These are phyloP conservation scores for Drosophila suboccidentalis DNA, from an alignment of 2,888 invertebrate genomes.

Conservation along the genomic window DNA sequence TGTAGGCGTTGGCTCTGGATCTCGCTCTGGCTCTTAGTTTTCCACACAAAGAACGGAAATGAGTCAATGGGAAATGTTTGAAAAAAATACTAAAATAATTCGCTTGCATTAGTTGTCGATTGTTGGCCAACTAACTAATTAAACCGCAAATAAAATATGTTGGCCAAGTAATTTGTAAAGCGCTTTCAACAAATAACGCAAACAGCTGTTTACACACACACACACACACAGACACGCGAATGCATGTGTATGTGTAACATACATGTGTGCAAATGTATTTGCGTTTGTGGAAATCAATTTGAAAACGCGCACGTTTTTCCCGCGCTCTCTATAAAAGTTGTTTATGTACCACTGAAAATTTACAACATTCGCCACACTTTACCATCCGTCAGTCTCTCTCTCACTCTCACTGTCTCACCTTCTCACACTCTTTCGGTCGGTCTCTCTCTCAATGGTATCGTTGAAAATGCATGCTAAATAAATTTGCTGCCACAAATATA, in stretches of 20 bases:
- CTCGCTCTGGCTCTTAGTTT: constrained; percentile 6
- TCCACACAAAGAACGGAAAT: constrained; percentile 56
- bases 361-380: constrained; percentile 51
- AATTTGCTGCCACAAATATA: constrained; percentile 77
- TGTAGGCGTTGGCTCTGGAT: constrained; percentile 23
- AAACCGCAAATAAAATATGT: constrained; percentile 76
- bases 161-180: constrained; percentile 59
- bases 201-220: constrained; percentile 41
- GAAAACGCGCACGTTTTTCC: constrained; percentile 52
- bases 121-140: constrained; percentile 72
- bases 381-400: constrained; percentile 13
- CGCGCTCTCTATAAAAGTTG: constrained; percentile 26
- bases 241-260: constrained; percentile 6
- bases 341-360: constrained; percentile 49
- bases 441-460: constrained; percentile 21
- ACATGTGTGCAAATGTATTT: constrained; percentile 5
- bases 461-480: constrained; percentile 70
- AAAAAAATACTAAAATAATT: constrained; percentile 26
- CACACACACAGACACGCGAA: not conserved
- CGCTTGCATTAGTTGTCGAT: constrained; percentile 22
- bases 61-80: constrained; percentile 36
- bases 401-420: not conserved
- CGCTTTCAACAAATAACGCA: constrained; percentile 44
- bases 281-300: constrained; percentile 68
- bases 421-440: not conserved